phyloP scores from a whole-genome alignment of 2,888 invertebrate species.

The Lysandra coridon region DNA sequence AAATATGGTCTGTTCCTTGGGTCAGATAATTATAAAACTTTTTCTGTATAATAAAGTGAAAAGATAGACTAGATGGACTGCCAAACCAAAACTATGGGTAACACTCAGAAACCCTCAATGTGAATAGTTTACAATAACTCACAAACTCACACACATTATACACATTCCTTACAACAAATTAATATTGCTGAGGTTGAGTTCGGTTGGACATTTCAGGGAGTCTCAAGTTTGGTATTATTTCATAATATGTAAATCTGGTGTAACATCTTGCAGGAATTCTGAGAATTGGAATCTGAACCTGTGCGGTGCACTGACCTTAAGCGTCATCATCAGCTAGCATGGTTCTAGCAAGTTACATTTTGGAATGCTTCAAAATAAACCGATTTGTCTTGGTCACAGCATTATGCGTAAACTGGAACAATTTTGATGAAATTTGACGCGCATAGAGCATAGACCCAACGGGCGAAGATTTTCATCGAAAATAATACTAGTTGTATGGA shows the following conservation, averaged over 20 bases:
- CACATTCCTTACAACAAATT: not conserved
- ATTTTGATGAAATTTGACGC: too few relatives aligned
- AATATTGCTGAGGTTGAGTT: not conserved
- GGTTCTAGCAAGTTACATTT: too few relatives aligned
- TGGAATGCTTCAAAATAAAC: too few relatives aligned
- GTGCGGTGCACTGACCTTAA: not conserved
- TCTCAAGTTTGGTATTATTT: not conserved
- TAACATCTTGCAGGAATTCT: slow-evolving; percentile 10
- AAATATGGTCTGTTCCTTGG: too few relatives aligned
- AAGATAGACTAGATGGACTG: not conserved
- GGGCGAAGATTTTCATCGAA: too few relatives aligned
- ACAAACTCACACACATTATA: not conserved
- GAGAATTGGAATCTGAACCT: not conserved
- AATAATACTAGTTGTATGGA: too few relatives aligned
- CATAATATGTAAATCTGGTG: not conserved
- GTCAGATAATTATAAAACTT: too few relatives aligned
- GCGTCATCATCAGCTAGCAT: not conserved
- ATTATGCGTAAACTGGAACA: too few relatives aligned
- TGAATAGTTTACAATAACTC: not conserved
- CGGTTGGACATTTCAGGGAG: not conserved
- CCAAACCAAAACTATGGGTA: not conserved
- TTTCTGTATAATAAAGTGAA: not conserved
- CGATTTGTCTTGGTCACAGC: too few relatives aligned
- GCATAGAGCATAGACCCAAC: too few relatives aligned
- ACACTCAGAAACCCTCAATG: not conserved